phyloP scores from a whole-genome alignment of 2,797 vertebrate species.

The Tenualosa thibaudeaui region DNA sequence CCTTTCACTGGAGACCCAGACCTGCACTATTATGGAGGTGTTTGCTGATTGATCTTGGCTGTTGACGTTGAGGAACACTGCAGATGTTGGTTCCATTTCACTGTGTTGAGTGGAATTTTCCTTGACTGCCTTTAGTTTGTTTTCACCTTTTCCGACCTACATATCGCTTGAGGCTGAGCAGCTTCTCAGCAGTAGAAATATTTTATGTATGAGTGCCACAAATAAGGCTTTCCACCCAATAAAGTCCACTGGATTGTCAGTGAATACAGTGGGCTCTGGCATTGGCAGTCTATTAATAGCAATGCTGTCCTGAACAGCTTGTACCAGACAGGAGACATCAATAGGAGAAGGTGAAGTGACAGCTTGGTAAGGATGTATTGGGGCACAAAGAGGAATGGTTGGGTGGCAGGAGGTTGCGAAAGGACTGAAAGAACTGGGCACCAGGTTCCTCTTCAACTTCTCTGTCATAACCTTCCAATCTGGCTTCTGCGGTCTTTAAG shows the following conservation, averaged over 20 bases:
- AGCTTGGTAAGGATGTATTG: background rate
- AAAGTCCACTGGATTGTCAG: conserved; percentile 38
- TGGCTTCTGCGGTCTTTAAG: conserved; percentile 32
- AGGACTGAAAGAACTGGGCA: background rate
- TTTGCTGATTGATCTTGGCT: background rate
- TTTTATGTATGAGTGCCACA: background rate
- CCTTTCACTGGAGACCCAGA: conserved; percentile 2
- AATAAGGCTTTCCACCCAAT: background rate
- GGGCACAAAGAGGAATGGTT: background rate
- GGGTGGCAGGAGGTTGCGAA: no score
- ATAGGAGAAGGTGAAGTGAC: background rate
- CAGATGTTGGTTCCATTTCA: no score
- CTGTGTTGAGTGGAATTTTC: no score
- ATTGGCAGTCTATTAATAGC: conserved; percentile 38
- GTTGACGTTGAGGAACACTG: background rate
- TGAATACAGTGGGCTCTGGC: conserved; percentile 38
- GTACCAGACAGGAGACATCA: conserved; percentile 27
- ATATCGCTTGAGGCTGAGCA: conserved; percentile 36
- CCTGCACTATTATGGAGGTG: conserved; percentile 34
- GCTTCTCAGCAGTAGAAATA: conserved; percentile 37
- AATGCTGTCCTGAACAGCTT: conserved; percentile 45
- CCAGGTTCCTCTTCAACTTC: background rate
- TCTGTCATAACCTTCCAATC: conserved; percentile 26
- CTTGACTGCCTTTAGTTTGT: no score
- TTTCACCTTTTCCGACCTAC: background rate